phyloP scores from a whole-genome alignment of 2,888 invertebrate genomes.

The Cryptus armator region DNA sequence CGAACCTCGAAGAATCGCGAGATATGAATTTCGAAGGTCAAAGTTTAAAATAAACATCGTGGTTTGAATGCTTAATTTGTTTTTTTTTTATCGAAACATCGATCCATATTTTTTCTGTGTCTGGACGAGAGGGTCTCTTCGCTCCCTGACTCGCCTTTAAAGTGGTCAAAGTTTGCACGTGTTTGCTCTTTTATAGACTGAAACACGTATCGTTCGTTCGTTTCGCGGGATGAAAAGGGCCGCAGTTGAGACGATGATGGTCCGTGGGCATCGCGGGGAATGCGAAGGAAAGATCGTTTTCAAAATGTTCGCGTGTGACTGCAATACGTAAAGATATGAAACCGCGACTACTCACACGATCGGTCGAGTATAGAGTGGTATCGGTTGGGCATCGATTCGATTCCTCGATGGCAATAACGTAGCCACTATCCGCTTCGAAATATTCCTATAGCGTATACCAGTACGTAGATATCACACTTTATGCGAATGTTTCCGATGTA shows the following conservation, averaged over 20 bases:
- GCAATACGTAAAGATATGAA: conserved; percentile 36
- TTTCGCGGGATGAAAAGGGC: conserved; percentile 13
- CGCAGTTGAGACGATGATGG: neutral
- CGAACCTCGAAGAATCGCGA: neutral
- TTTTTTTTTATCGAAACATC: neutral
- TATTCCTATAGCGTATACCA: conserved; percentile 40
- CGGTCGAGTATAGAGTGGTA: conserved; percentile 10
- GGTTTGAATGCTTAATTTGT: conserved; percentile 28
- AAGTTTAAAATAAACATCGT: neutral
- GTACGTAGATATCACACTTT: conserved; percentile 48
- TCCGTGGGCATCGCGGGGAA: neutral
- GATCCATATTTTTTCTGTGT: neutral
- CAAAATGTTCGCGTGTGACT: conserved; percentile 39
- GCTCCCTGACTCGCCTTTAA: conserved; percentile 9
- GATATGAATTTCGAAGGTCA: neutral
- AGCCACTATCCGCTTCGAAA: conserved; percentile 47
- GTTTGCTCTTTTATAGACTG: conserved; percentile 7
- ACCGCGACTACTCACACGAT: conserved; percentile 8
- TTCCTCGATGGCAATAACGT: conserved; percentile 53
- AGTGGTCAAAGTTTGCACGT: conserved; percentile 18
- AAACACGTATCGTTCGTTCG: neutral
- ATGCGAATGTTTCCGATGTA: conserved; percentile 38
- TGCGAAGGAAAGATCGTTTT: conserved; percentile 42
- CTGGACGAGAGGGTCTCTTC: neutral
- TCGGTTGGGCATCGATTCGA: conserved; percentile 33